Base-by-base conservation (phyloP, 1,140 invertebrate species). In the Marisa cornuarietis region DNA sequence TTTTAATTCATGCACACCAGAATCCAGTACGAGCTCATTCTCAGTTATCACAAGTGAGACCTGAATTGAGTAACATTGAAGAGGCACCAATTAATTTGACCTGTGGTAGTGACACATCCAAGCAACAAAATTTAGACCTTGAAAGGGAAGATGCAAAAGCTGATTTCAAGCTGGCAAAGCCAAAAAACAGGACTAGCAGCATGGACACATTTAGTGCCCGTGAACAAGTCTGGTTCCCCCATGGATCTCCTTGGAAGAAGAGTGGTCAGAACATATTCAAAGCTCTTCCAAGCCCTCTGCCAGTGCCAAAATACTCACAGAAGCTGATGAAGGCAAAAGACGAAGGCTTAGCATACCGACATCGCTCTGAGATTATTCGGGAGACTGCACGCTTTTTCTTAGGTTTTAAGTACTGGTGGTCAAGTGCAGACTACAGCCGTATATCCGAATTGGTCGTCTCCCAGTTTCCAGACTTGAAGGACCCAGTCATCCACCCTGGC, bases 401-500 rank as follows among this genome's bases (percentile, higher is more conserved):
- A 73, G 69, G 68, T 20, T 78, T 79, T 51, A 83, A 83, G 65
- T 81, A 83, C 69, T 83, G 82, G 82, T 83, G 82, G 82, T 81
- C 82, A 14, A 83, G 82, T 71, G 82, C 79, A 11, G 82, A 83
- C 82, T 83, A 83, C 63, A 81, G 76, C 22, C 62, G 79, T 71
- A 83, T 83, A 14, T 81, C 82, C 0, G 79, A 83, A 74, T 73
- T 83, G 69, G 82, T 83, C 18, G 82, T 81, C 14, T 49, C 63
- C 14, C 72, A 81, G 68, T 83, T 83, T 74, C 82, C 82, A 10
- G 82, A 83, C 24, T 66, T 83, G 31, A 81, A 79, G 61, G 82
- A 83, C 61, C 62, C 78, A 18, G 78, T 66, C 9, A 72, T 73
- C 7, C 51, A 65, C 4, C 79, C 79, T 31, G 82, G 82, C 13